Evolutionary conservation across 2,113 vertebrate genomes (phyloP).

Genomic region (Lophotis ruficrista): DNA sequence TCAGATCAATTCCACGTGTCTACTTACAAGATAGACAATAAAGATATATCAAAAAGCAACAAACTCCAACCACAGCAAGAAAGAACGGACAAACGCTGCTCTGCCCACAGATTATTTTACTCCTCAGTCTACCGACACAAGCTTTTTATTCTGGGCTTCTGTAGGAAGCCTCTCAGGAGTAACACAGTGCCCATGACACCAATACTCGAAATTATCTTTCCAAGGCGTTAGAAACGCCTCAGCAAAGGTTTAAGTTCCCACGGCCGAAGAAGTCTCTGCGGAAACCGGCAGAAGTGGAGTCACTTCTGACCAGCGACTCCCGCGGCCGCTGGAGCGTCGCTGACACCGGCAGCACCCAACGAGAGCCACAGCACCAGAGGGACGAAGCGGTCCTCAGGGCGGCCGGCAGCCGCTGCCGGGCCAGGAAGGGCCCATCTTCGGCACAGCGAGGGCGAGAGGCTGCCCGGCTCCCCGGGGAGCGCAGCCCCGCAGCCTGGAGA

Average conservation of each 20-base stretch:
- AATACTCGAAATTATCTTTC: not conserved
- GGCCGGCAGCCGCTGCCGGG: not conserved
- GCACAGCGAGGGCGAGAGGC: not conserved
- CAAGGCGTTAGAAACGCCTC: not conserved
- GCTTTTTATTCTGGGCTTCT: rapidly evolving
- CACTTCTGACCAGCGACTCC: not conserved
- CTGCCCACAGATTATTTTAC: not conserved
- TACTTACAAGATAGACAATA: rapidly evolving
- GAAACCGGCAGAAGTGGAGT: not conserved
- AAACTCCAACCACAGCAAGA: not conserved
- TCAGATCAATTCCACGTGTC: too few relatives aligned
- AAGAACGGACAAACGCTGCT: rapidly evolving
- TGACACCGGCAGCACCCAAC: not conserved
- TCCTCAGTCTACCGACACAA: not conserved
- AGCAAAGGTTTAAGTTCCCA: not conserved
- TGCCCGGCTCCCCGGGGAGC: too few relatives aligned
- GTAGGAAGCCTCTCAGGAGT: rapidly evolving
- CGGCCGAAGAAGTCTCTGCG: not conserved
- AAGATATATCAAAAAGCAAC: rapidly evolving
- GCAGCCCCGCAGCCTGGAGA: not conserved
- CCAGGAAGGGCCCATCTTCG: not conserved
- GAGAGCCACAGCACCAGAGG: not conserved
- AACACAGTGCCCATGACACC: not conserved
- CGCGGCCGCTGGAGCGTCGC: not conserved
- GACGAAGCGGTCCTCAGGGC: not conserved